A percentile compares a stretch with the other conserved stretches of the same genome.
These are phyloP conservation scores for Keiferia lycopersicella DNA, from an alignment of 2,888 invertebrate species.

Conservation along the genomic window DNA sequence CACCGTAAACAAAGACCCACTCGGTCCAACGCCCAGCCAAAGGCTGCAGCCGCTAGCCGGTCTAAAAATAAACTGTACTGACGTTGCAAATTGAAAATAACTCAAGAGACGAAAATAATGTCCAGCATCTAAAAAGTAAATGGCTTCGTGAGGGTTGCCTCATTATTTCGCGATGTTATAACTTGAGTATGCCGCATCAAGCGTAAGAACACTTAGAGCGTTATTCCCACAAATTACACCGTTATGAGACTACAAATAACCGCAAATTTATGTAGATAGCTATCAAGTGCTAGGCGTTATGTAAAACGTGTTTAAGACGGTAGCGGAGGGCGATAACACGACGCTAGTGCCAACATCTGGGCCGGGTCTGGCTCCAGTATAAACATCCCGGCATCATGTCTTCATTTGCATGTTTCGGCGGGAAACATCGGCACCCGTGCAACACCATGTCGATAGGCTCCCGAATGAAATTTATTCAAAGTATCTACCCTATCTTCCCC, in stretches of 20 bases:
- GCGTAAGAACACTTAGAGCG: constrained; percentile 58
- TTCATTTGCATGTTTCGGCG: constrained; percentile 72
- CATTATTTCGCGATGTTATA: not conserved
- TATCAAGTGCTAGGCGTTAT: constrained; percentile 66
- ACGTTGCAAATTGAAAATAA: constrained; percentile 14
- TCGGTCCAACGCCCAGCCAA: constrained; percentile 28
- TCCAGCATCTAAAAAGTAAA: not conserved
- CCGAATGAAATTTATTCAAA: constrained; percentile 62
- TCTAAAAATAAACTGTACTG: constrained; percentile 12
- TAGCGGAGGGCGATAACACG: constrained; percentile 59
- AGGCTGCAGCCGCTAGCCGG: constrained; percentile 22
- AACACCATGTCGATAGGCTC: constrained; percentile 59
- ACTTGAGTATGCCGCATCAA: constrained; percentile 43
- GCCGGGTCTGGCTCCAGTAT: constrained; percentile 51
- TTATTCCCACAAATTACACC: constrained; percentile 66
- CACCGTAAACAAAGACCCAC: constrained; percentile 42
- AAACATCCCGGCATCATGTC: constrained; percentile 69
- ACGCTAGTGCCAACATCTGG: constrained; percentile 68
- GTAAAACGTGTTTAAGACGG: constrained; percentile 71
- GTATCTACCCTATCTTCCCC: constrained; percentile 11
- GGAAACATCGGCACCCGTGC: constrained; percentile 48
- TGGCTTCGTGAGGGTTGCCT: not conserved
- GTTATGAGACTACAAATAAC: constrained; percentile 71
- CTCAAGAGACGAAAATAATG: not conserved
- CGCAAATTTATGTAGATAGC: constrained; percentile 76